Evolutionary conservation across 2,888 invertebrate genomes (phyloP), one percentile per base, ranked within the genome.

Genomic region (Agrotis segetum): DNA sequence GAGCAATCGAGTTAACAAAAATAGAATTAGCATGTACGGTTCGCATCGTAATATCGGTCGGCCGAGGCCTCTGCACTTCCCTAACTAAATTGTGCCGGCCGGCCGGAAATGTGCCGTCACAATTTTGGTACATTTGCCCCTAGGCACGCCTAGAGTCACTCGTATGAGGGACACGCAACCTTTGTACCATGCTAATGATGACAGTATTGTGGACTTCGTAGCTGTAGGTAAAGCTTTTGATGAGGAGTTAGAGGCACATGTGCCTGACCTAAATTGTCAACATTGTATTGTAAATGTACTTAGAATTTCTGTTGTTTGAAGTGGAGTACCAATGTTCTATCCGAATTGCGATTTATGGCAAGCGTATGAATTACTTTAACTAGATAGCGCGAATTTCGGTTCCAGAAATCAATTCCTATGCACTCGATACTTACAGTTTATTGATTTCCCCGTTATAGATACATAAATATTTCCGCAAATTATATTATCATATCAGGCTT

Each of bases 61-160:
- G 85, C 82, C 83, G 82, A 61, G 58, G 84, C 84, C 56, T 72
- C 83, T 84, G 84, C 86, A 84, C 86, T 80, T 86, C 84, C 77
- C 85, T 92, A 92, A 92, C 91, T 88, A 86, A 90, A 92, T 92
- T 92, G 88, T 87, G 84, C 85, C 84, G 84, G 79, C 65, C 83
- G 83, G 77, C 82, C 83, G 85, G 85, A 88, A 88, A 88, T 88
- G 88, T 85, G 80, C 83, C 88, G 83, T 79, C 75, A 83, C 85
- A 89, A 90, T 88, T 91, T 87, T 72, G 85, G 81, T 84, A 81
- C 83, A 79, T 76, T 73, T 71, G 63, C 77, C 72, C 74, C 62
- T 29, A 67, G 81, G 83, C 78, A 77, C 79, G 74, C 81, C 77
- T 71, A 70, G 67, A 79, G 58, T 71, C 63, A 59, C 59, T 82